phyloP scores from a whole-genome alignment of 2,797 vertebrate species.

The Chrosomus eos region DNA sequence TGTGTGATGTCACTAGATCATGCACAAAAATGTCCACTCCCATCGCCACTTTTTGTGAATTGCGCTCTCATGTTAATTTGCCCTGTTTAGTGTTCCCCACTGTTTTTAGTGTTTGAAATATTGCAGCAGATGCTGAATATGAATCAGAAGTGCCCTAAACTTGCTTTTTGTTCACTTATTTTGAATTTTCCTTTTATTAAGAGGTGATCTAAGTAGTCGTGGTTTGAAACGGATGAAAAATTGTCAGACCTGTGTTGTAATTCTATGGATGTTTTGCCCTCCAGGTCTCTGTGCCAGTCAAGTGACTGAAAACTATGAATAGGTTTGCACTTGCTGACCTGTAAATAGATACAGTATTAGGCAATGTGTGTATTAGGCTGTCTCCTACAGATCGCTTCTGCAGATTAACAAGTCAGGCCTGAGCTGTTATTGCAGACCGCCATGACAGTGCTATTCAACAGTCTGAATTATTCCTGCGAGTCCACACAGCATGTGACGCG shows the following conservation, averaged over 20 bases:
- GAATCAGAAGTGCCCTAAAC: neutral
- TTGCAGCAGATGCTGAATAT: neutral
- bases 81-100: too few relatives aligned
- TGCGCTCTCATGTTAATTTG: too few relatives aligned
- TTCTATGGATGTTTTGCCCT: neutral
- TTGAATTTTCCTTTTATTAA: neutral
- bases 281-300: neutral
- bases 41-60: too few relatives aligned
- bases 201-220: neutral
- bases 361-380: neutral
- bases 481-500: slow-evolving; percentile 43
- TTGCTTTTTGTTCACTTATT: too few relatives aligned
- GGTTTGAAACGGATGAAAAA: neutral
- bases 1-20: neutral
- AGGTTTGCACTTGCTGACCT: neutral
- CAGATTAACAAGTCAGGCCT: slow-evolving; percentile 19
- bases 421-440: slow-evolving; percentile 17
- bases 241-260: neutral
- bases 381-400: slow-evolving; percentile 11
- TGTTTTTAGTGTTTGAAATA: neutral
- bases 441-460: slow-evolving; percentile 8
- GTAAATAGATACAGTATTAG: slow-evolving; percentile 23
- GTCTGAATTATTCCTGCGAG: slow-evolving; percentile 22
- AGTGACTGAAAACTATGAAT: neutral
- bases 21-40: too few relatives aligned